Evolutionary conservation across 1,140 invertebrate species (phyloP).

Genomic region (Apis mellifera): DNA sequence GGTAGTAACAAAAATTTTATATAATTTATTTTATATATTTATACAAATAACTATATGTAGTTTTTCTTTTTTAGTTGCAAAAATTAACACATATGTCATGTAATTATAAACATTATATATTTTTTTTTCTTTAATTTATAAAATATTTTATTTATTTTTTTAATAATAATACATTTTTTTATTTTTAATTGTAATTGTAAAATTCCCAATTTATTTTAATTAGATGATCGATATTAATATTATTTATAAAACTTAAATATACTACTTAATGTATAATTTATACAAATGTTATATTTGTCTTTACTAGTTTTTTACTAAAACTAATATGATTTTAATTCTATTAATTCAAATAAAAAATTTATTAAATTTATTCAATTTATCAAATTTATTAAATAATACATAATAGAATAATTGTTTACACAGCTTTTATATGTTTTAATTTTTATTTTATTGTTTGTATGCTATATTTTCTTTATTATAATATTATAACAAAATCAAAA

Average conservation of each 20-base stretch:
- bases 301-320: not conserved
- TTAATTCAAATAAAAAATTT: not conserved
- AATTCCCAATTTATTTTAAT: not conserved
- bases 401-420: not conserved
- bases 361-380: not conserved
- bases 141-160: not conserved
- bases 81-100: not conserved
- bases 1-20: conserved; percentile 1
- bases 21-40: not conserved
- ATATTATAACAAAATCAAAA: not conserved
- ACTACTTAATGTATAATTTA: not conserved
- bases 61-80: not conserved
- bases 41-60: not conserved
- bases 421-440: not conserved
- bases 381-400: not conserved
- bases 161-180: not conserved
- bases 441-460: conserved; percentile 8
- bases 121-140: not conserved
- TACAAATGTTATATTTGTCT: not conserved
- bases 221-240: not conserved
- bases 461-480: not conserved
- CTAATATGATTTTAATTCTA: not conserved
- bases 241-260: not conserved
- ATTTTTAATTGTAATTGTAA: not conserved
- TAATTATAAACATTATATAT: not conserved